Percentiles rank a stretch among this genome's conserved stretches.
These are phyloP conservation scores for Dicycla oo DNA, from an alignment of 2,888 invertebrate genomes.

Conservation along the genomic window DNA sequence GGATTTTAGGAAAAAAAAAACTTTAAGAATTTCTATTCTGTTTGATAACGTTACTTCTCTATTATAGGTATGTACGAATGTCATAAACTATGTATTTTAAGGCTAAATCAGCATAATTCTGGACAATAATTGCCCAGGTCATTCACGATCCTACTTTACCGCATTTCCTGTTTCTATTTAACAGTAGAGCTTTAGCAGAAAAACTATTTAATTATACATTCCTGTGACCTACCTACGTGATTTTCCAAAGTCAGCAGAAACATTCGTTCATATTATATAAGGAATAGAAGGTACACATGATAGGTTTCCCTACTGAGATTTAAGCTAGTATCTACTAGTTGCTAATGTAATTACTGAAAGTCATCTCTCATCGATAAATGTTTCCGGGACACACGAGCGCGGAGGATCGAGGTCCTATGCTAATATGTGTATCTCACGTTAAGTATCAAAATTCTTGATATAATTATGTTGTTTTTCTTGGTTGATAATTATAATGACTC, in stretches of 20 bases:
- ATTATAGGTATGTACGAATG: neutral
- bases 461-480: neutral
- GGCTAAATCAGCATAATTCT: too few relatives aligned
- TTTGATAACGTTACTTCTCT: neutral
- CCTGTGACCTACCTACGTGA: neutral
- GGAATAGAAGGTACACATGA: neutral
- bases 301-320: neutral
- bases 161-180: neutral
- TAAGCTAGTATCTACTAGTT: neutral
- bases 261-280: neutral
- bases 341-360: constrained; percentile 29
- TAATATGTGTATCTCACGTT: constrained; percentile 5
- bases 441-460: neutral
- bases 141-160: too few relatives aligned
- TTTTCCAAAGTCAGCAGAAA: neutral
- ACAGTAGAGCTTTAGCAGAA: neutral
- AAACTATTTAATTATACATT: too few relatives aligned
- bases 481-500: too few relatives aligned
- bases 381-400: constrained; percentile 3
- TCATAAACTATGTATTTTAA: too few relatives aligned
- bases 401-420: neutral
- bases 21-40: neutral
- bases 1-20: neutral
- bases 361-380: constrained; percentile 21
- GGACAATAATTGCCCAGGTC: too few relatives aligned